Conservation (phyloP, 2,888 invertebrate species). For the Sylvicola cinctus region DNA sequence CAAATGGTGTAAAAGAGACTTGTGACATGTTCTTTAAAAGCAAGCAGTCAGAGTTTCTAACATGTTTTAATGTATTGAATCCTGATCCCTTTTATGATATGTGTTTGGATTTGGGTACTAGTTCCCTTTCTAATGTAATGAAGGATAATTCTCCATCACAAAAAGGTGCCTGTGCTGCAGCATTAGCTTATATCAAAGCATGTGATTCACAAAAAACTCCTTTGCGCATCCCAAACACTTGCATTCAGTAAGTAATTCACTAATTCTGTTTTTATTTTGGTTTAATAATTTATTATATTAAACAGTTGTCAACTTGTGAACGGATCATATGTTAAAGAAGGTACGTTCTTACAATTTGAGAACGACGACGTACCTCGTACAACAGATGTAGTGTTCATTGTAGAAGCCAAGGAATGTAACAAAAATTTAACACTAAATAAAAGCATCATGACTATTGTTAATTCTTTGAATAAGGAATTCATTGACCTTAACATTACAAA, state of each 20-base stretch:
- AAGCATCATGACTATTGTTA: conserved; percentile 46
- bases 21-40: conserved; percentile 47
- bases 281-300: conserved; percentile 7
- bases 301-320: conserved; percentile 46
- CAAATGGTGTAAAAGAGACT: conserved; percentile 17
- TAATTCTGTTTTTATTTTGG: neutral
- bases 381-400: conserved; percentile 71
- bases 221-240: conserved; percentile 57
- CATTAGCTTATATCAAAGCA: conserved; percentile 59
- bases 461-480: conserved; percentile 47
- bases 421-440: conserved; percentile 39
- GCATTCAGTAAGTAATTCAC: conserved; percentile 42
- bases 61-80: conserved; percentile 45
- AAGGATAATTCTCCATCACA: conserved; percentile 16
- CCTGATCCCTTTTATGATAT: conserved; percentile 38
- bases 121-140: conserved; percentile 15
- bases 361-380: conserved; percentile 37
- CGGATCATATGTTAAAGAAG: conserved; percentile 50
- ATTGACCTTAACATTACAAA: conserved; percentile 37
- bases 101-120: conserved; percentile 34
- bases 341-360: conserved; percentile 46
- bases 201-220: conserved; percentile 56
- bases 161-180: conserved; percentile 47
- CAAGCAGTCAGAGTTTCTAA: conserved; percentile 42
- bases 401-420: conserved; percentile 76